Base-by-base conservation (phyloP, 2,797 vertebrate species). In the Mycteria americana region DNA sequence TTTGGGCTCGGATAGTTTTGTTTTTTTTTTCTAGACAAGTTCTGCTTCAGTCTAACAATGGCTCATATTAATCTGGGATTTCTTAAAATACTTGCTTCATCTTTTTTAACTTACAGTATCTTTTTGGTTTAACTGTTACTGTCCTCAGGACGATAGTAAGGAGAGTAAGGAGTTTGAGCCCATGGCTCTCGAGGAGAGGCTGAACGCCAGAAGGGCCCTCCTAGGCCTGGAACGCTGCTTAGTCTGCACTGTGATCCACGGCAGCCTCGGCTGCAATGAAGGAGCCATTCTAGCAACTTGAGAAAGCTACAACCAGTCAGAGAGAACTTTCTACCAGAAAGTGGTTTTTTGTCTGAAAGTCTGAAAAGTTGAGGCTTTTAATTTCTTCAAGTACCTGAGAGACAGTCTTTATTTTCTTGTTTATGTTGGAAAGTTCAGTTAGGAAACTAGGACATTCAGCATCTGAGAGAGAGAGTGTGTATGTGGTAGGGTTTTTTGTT, bases 231-330 rank as follows among this genome's bases (percentile, higher is more conserved):
- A 28, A n/a, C 13, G 50, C 50, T 85, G 50, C 60, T 59, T 23
- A n/a, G 30, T 37, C 45, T 63, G 59, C 22, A 18, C 28, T 0
- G 0, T 56, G 51, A 65, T 31, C 72, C 18, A 18, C 8, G 1
- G 41, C 7, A 25, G 9, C 7, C 25, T 35, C 4, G 6, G 43
- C 59, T 76, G 39, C 69, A 31, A 13, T 24, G 45, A 59, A n/a
- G 41, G 45, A 84, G 11, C 19, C 3, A 3, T 72, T 67, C 45
- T 22, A 68, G 35, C 54, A 73, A 24, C 17, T 27, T 76, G 25
- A 87, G 64, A 80, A 76, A 87, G 28, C 21, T 59, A 3, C 43
- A 68, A 16, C 13, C 33, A 22, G 10, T 15, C 45, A 37, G 53
- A 70, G 59, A 64, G 1, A 31, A 39, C 22, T 63, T 91, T 67